Conservation (phyloP, 2,797 vertebrate species). For the Manis javanica region DNA sequence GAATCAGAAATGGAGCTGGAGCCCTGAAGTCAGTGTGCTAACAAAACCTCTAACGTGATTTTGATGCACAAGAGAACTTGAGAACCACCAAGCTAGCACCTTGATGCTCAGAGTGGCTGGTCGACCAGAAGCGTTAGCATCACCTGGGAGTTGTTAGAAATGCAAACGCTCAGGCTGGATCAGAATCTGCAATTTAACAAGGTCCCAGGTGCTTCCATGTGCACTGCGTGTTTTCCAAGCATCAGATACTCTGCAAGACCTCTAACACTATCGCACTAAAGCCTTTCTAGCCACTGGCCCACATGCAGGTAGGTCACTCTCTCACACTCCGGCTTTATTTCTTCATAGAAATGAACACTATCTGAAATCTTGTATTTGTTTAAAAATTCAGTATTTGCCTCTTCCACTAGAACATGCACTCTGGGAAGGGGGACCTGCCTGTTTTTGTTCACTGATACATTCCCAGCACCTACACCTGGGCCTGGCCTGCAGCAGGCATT, state of each 20-base stretch:
- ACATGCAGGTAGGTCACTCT: neutral
- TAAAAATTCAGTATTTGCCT: neutral
- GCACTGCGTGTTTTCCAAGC: neutral
- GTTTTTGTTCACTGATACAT: neutral
- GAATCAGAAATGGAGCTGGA: neutral
- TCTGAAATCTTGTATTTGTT: neutral
- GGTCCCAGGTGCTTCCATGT: neutral
- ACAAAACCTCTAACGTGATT: neutral
- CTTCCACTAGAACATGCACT: neutral
- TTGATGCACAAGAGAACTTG: neutral
- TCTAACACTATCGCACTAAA: fast-evolving
- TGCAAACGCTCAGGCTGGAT: neutral
- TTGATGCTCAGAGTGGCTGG: neutral
- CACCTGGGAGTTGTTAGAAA: neutral
- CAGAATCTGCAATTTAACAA: neutral
- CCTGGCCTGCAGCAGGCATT: neutral
- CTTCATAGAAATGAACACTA: neutral
- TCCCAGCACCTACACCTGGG: no score
- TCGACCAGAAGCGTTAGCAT: fast-evolving
- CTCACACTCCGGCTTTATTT: neutral
- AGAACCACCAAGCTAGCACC: neutral
- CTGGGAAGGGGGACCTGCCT: neutral
- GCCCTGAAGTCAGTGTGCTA: fast-evolving
- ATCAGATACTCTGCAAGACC: neutral
- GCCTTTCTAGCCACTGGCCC: neutral